Evolutionary conservation across 2,888 invertebrate genomes (phyloP).

Genomic region (Linnaemya vulpina): DNA sequence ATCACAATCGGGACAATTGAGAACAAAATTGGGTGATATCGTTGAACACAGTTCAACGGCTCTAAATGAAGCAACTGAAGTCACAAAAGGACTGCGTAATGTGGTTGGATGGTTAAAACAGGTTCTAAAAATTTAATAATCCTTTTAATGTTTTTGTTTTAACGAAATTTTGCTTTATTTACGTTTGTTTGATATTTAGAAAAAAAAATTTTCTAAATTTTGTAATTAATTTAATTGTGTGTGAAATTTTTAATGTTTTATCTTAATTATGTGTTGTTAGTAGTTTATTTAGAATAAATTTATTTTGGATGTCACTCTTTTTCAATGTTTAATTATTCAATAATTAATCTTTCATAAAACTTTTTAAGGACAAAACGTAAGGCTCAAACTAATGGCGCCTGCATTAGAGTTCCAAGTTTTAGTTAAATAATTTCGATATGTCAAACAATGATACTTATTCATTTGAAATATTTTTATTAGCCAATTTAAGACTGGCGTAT

Average conservation of each 20-base stretch:
- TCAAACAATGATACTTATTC: no score
- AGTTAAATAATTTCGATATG: no score
- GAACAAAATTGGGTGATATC: conserved; percentile 89
- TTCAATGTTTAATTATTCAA: neutral
- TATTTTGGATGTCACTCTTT: neutral
- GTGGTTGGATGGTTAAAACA: conserved; percentile 93
- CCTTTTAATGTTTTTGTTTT: conserved; percentile 27
- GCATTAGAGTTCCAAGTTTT: neutral
- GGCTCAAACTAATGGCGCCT: neutral
- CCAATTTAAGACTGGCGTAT: no score
- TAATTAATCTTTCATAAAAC: neutral
- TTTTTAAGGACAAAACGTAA: neutral
- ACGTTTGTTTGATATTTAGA: conserved; percentile 22
- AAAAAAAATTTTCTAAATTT: conserved; percentile 19
- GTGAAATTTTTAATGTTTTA: conserved; percentile 7
- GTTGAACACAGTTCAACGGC: conserved; percentile 88
- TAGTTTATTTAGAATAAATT: neutral
- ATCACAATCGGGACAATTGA: conserved; percentile 84
- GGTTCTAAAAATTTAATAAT: conserved; percentile 82
- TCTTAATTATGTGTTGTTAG: neutral
- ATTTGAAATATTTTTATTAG: no score
- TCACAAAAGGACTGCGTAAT: conserved; percentile 88
- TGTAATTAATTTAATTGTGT: conserved; percentile 30
- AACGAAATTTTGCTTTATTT: no score
- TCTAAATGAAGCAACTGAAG: conserved; percentile 84